Evolutionary conservation across 2,888 invertebrate genomes (phyloP).

Genomic region (Chironomus riparius): DNA sequence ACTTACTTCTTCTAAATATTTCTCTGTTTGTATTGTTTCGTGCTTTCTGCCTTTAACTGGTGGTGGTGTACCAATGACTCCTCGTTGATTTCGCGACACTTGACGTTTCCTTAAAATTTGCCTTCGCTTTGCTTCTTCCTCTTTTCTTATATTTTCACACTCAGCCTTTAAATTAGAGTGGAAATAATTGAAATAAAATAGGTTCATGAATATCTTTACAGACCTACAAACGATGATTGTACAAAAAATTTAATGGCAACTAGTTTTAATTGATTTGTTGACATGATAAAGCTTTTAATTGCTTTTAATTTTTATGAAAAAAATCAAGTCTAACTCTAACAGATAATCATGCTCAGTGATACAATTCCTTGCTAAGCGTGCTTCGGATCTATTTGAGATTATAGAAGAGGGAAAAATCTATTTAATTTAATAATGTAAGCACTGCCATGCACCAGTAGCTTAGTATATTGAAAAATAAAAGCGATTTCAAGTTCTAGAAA

Average conservation of each 20-base stretch:
- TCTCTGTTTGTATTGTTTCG: slow-evolving; percentile 82
- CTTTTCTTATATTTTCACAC: slow-evolving; percentile 35
- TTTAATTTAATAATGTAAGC: no score
- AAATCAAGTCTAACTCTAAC: not conserved
- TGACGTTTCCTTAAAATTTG: slow-evolving; percentile 63
- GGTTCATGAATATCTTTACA: not conserved
- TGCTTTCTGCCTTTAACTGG: slow-evolving; percentile 70
- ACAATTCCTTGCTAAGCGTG: no score
- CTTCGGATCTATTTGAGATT: no score
- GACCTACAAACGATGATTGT: not conserved
- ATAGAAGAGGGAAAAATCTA: not conserved
- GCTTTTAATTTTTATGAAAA: no score
- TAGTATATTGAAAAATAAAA: no score
- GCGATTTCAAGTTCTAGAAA: no score
- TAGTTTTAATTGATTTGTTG: not conserved
- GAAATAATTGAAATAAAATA: not conserved
- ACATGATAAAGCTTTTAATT: no score
- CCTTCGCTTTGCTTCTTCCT: slow-evolving; percentile 50
- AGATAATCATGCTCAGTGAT: not conserved
- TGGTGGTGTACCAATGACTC: slow-evolving; percentile 43
- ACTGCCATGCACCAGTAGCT: no score
- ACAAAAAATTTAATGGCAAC: not conserved
- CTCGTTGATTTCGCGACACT: slow-evolving; percentile 47
- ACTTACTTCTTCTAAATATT: slow-evolving; percentile 72
- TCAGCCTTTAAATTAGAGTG: slow-evolving; percentile 35